Conservation (phyloP, 2,113 vertebrate genomes). For the Sphyrna mokarran region DNA sequence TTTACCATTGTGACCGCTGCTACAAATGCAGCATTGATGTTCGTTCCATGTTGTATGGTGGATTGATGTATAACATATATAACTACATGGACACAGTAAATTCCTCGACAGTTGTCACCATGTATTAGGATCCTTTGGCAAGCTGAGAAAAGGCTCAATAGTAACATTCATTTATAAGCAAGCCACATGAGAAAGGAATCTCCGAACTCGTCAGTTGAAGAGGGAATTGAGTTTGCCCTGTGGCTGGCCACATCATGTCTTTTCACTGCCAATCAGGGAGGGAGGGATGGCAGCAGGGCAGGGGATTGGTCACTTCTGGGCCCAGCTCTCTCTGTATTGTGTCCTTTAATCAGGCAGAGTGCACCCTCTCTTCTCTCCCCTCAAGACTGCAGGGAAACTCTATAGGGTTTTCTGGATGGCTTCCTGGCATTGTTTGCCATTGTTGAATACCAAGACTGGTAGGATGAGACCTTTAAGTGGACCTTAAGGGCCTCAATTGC, state of each 20-base stretch:
- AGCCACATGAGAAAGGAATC: background rate
- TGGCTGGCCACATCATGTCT: background rate
- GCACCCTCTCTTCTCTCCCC: no score
- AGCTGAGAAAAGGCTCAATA: background rate
- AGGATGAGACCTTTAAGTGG: no score
- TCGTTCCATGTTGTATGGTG: background rate
- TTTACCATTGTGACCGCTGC: background rate
- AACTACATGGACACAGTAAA: background rate
- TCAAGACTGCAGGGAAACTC: no score
- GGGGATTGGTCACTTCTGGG: no score
- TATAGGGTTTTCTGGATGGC: no score
- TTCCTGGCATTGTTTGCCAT: no score
- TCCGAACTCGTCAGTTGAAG: background rate
- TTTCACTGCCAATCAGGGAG: background rate
- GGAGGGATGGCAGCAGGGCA: no score
- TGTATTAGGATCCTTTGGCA: background rate
- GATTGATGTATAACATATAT: background rate
- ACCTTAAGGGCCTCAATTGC: no score
- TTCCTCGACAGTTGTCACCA: background rate
- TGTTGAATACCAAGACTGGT: no score
- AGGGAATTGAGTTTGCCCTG: background rate
- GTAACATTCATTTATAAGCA: background rate
- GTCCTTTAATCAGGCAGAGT: no score
- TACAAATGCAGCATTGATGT: background rate
- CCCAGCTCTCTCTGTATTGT: no score